These are phyloP conservation scores for Alethe diademata DNA, from an alignment of 2,113 vertebrate genomes.

Conservation along the genomic window DNA sequence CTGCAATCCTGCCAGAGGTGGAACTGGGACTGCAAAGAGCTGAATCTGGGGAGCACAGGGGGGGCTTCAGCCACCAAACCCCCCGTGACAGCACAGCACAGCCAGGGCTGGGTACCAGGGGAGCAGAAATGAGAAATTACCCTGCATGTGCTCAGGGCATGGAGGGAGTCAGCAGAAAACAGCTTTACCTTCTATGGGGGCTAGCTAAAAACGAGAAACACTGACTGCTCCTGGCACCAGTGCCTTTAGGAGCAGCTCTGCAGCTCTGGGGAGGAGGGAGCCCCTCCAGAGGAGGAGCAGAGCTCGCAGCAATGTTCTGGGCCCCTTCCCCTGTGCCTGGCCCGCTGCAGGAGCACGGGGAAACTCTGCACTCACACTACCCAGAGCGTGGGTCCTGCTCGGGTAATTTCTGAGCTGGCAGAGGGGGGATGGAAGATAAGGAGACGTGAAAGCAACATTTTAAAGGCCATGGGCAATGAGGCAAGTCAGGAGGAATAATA, in stretches of 20 bases:
- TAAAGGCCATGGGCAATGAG: background rate
- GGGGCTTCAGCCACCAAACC: background rate
- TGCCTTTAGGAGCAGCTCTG: background rate
- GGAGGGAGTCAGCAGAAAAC: background rate
- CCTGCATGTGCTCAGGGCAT: background rate
- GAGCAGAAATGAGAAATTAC: background rate
- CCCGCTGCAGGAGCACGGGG: accelerated
- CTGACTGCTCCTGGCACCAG: background rate
- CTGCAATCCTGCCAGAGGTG: background rate
- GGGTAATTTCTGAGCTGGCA: background rate
- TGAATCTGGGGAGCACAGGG: background rate
- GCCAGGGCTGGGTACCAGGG: background rate
- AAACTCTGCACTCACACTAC: background rate
- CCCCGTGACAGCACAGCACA: background rate
- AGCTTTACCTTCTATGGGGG: background rate
- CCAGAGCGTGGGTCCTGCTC: background rate
- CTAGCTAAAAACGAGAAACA: background rate
- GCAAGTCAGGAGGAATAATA: conserved; percentile 3
- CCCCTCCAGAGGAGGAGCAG: background rate
- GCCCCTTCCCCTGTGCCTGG: background rate
- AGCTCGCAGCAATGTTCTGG: background rate
- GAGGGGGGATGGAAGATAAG: background rate
- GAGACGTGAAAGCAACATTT: background rate
- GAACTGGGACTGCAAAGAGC: accelerated
- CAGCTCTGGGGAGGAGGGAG: background rate